phyloP scores from a whole-genome alignment of 2,888 invertebrate genomes.

The Nycteola revayana region DNA sequence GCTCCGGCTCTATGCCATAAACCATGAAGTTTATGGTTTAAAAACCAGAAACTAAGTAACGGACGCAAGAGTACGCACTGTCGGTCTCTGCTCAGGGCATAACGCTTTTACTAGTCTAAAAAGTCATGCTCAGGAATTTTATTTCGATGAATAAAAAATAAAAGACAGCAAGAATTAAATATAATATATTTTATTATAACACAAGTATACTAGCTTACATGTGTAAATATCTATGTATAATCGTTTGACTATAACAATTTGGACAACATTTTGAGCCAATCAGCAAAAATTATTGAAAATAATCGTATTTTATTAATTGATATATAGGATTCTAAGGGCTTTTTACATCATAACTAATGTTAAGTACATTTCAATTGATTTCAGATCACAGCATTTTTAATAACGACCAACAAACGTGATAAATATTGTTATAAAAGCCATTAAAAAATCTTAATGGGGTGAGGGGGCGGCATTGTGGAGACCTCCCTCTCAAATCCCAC shows the following conservation, averaged over 20 bases:
- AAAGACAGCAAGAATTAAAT: slow-evolving; percentile 39
- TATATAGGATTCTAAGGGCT: slow-evolving; percentile 6
- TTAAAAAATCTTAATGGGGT: no score
- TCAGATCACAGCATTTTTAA: slow-evolving; percentile 24
- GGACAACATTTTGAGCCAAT: slow-evolving; percentile 52
- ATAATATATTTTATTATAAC: slow-evolving; percentile 74
- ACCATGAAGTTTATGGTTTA: no score
- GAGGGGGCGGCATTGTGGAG: no score
- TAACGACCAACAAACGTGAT: slow-evolving; percentile 27
- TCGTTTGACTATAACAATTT: slow-evolving; percentile 43
- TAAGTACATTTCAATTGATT: slow-evolving; percentile 26
- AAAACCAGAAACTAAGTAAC: no score
- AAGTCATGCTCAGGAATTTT: no score
- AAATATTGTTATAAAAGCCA: slow-evolving; percentile 31
- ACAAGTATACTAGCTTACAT: slow-evolving; percentile 62
- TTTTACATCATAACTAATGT: slow-evolving; percentile 9
- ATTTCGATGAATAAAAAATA: no score
- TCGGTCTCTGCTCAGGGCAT: no score
- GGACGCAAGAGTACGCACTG: no score
- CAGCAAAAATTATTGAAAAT: slow-evolving; percentile 27
- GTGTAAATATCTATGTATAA: slow-evolving; percentile 45
- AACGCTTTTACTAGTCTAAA: no score
- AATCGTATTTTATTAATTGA: slow-evolving; percentile 14
- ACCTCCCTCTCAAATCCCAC: no score
- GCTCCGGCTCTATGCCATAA: no score